Percentiles rank a stretch among this genome's conserved stretches.
Evolutionary conservation across 2,797 vertebrate species (phyloP).

Genomic region (Poecile montanus): DNA sequence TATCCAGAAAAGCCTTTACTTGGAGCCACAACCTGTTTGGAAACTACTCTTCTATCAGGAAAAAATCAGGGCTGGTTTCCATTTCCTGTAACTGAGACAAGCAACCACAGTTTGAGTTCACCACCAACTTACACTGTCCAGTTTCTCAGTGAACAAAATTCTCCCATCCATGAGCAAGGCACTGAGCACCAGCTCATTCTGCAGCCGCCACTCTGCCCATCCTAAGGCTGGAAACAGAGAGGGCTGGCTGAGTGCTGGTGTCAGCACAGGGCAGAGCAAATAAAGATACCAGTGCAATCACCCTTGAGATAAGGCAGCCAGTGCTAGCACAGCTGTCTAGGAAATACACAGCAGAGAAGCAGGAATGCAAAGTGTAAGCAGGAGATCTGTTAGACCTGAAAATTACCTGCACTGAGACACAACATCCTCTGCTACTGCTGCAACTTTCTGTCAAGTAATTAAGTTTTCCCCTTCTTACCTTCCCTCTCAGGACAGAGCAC

Average conservation of each 20-base stretch:
- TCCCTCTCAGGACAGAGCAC: background rate
- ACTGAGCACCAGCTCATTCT: background rate
- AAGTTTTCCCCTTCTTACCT: background rate
- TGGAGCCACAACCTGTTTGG: background rate
- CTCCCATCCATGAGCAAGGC: background rate
- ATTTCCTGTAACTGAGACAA: background rate
- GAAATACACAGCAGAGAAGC: background rate
- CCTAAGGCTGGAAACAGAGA: background rate
- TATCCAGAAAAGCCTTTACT: background rate
- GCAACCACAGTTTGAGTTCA: fast-evolving
- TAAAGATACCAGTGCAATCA: background rate
- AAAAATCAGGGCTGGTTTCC: background rate
- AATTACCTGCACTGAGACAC: background rate
- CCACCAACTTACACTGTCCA: background rate
- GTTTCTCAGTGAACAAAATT: background rate
- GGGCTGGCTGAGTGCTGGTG: background rate
- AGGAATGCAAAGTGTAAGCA: background rate
- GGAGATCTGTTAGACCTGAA: background rate
- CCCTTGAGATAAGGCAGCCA: background rate
- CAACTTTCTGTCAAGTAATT: background rate
- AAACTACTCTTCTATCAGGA: background rate
- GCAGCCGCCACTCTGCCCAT: background rate
- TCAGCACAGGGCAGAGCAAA: background rate
- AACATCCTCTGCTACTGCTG: background rate
- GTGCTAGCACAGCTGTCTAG: background rate